Evolutionary conservation across 2,113 vertebrate species (phyloP).

Genomic region (Cyanoderma ruficeps): DNA sequence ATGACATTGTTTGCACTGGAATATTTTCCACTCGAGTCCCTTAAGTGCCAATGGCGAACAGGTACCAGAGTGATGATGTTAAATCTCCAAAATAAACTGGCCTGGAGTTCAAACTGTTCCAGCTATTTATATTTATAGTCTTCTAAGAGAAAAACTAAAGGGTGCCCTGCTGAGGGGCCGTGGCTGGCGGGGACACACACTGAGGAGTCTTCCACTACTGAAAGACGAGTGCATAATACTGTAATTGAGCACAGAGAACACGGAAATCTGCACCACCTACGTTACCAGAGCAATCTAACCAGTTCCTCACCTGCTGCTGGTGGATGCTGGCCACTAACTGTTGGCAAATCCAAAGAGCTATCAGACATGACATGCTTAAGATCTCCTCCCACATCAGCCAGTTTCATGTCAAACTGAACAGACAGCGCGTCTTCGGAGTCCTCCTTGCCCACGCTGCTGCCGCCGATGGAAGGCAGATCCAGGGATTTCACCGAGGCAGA

Average conservation of each 20-base stretch:
- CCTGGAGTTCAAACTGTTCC: slow-evolving; percentile 35
- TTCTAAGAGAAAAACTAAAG: slow-evolving; percentile 35
- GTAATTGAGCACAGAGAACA: slow-evolving; percentile 46
- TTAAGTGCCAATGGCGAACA: neutral
- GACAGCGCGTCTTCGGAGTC: slow-evolving; percentile 97
- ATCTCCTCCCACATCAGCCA: slow-evolving; percentile 95
- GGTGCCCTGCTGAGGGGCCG: slow-evolving; percentile 37
- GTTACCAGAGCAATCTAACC: slow-evolving; percentile 98
- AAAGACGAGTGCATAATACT: slow-evolving; percentile 62
- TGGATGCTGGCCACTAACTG: slow-evolving; percentile 94
- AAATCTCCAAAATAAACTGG: slow-evolving; percentile 41
- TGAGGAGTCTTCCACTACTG: slow-evolving; percentile 19
- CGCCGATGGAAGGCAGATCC: slow-evolving; percentile 95
- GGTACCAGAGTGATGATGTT: slow-evolving; percentile 7
- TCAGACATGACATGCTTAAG: slow-evolving; percentile 99
- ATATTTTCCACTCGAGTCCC: neutral
- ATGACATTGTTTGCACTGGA: neutral
- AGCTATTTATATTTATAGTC: slow-evolving; percentile 38
- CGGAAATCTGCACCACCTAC: slow-evolving; percentile 29
- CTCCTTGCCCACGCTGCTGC: slow-evolving; percentile 95
- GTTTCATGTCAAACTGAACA: slow-evolving; percentile 98
- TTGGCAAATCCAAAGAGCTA: slow-evolving; percentile 99
- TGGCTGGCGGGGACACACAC: slow-evolving; percentile 43
- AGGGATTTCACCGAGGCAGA: slow-evolving; percentile 94
- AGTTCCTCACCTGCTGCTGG: slow-evolving; percentile 99